phyloP scores from a whole-genome alignment of 1,140 invertebrate species.

The Mesaphorura yosii region DNA sequence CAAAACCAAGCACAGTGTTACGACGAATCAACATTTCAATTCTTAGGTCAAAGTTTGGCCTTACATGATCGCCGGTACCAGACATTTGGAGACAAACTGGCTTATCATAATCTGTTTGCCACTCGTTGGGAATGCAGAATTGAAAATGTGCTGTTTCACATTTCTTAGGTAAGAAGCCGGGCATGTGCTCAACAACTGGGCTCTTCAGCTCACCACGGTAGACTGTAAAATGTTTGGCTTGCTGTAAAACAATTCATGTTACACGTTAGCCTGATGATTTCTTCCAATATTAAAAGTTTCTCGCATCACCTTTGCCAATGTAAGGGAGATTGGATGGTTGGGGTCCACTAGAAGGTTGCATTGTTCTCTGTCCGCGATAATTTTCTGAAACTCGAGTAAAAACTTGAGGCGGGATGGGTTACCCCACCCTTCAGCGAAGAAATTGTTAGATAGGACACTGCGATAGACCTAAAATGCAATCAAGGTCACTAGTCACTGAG shows the following conservation, averaged over 20 bases:
- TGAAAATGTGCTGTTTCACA: conserved; percentile 71
- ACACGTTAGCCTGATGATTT: neutral
- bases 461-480: too few species aligned
- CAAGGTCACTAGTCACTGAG: too few species aligned
- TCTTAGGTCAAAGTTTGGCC: conserved; percentile 32
- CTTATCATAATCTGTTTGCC: conserved; percentile 53
- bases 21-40: conserved; percentile 13
- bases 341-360: conserved; percentile 68
- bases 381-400: conserved; percentile 57
- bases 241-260: conserved; percentile 41
- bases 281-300: neutral
- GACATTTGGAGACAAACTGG: conserved; percentile 89
- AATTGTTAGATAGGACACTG: too few species aligned
- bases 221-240: conserved; percentile 58
- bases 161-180: conserved; percentile 74
- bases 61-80: conserved; percentile 96
- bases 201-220: conserved; percentile 81
- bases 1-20: conserved; percentile 28
- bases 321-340: conserved; percentile 77
- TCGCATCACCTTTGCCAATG: conserved; percentile 65
- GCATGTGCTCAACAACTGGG: conserved; percentile 68
- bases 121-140: conserved; percentile 68
- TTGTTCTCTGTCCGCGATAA: conserved; percentile 65
- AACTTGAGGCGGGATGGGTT: conserved; percentile 47
- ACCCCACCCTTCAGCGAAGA: conserved; percentile 80